These are phyloP conservation scores for Parasteatoda tepidariorum DNA, from an alignment of 1,140 invertebrate species.

Conservation along the genomic window DNA sequence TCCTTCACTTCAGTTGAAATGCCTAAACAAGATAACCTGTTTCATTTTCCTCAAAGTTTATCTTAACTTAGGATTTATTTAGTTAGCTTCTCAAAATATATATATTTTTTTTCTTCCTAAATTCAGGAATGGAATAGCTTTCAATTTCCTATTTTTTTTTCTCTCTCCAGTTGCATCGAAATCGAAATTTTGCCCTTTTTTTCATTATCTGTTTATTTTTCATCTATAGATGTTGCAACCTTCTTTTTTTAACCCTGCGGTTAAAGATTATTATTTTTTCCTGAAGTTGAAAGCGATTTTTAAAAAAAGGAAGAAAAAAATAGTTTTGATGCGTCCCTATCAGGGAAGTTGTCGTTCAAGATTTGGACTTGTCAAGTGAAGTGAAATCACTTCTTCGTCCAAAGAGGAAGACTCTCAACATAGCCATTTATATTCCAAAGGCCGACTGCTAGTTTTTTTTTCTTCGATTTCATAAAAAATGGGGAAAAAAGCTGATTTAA, in stretches of 20 bases:
- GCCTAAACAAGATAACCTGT: neutral
- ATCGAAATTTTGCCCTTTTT: neutral
- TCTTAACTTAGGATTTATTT: slow-evolving; percentile 34
- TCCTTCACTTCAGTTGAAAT: neutral
- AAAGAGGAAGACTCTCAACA: neutral
- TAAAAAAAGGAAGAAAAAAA: neutral
- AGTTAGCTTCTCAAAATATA: slow-evolving; percentile 28
- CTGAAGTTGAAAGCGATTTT: neutral
- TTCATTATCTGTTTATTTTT: slow-evolving; percentile 1
- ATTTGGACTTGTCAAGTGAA: slow-evolving; percentile 5
- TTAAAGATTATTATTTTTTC: neutral
- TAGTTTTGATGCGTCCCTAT: neutral
- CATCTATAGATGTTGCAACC: neutral
- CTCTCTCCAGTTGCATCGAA: neutral
- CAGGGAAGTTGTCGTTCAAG: neutral
- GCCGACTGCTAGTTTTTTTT: neutral
- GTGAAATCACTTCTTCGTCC: slow-evolving; percentile 24
- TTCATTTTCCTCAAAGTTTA: slow-evolving; percentile 17
- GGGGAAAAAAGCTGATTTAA: neutral
- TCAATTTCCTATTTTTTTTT: slow-evolving; percentile 16
- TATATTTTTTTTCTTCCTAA: neutral
- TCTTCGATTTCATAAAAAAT: too few relatives aligned
- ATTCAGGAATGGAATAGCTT: slow-evolving; percentile 35
- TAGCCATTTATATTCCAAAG: neutral
- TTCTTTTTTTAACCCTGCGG: slow-evolving; percentile 4